Evolutionary conservation across 2,888 invertebrate species (phyloP).

Genomic region (Cephalotes varians): DNA sequence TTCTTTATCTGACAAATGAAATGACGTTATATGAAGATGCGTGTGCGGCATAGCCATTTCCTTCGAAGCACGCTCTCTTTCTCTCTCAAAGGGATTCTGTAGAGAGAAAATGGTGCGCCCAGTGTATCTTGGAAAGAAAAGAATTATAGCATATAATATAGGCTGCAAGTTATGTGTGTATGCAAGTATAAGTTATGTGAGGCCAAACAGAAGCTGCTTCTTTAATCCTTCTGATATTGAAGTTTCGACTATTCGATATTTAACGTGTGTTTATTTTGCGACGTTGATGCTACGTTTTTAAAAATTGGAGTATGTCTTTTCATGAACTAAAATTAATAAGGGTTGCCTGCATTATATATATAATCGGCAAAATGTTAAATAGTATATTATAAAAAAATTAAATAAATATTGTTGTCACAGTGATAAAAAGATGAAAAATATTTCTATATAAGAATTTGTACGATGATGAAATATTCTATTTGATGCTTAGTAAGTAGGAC

Average conservation of each 20-base stretch:
- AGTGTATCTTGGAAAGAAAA: not conserved
- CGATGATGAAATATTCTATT: not conserved
- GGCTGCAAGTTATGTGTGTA: slow-evolving; percentile 1
- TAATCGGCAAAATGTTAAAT: not conserved
- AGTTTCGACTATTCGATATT: not conserved
- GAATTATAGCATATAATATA: not conserved
- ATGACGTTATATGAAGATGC: slow-evolving; percentile 61
- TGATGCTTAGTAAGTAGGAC: not conserved
- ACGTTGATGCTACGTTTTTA: not conserved
- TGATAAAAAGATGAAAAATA: not conserved
- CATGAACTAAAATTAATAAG: not conserved
- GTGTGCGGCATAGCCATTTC: slow-evolving; percentile 16
- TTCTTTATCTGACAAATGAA: slow-evolving; percentile 67
- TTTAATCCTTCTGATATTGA: not conserved
- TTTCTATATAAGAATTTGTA: not conserved
- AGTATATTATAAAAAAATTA: not conserved
- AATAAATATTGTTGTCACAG: not conserved
- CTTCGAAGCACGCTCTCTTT: not conserved
- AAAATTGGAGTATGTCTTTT: not conserved
- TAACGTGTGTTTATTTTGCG: not conserved
- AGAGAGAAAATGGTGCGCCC: slow-evolving; percentile 24
- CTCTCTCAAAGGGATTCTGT: not conserved
- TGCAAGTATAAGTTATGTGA: too few relatives aligned
- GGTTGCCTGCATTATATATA: not conserved
- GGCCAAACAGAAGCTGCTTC: not conserved